phyloP scores from a whole-genome alignment of 2,888 invertebrate species.

The Megamerina dolium region DNA sequence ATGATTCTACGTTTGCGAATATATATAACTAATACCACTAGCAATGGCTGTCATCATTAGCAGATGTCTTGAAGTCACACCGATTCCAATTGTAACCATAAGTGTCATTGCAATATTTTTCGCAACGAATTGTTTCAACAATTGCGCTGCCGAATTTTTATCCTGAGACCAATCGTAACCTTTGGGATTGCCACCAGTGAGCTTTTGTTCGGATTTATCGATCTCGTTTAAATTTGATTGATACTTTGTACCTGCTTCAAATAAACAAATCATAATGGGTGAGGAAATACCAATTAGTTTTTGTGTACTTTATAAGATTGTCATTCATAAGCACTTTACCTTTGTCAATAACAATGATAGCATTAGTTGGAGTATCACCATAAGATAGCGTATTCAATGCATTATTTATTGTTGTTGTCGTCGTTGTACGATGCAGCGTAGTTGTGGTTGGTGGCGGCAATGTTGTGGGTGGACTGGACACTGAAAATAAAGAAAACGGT shows the following conservation, averaged over 20 bases:
- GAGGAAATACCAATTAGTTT: no score
- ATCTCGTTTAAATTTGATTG: constrained; percentile 71
- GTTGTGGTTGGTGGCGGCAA: constrained; percentile 68
- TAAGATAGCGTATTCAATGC: constrained; percentile 52
- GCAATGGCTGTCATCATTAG: background rate
- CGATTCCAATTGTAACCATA: background rate
- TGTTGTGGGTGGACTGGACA: constrained; percentile 75
- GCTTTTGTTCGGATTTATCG: constrained; percentile 73
- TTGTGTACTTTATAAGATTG: no score
- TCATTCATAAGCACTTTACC: constrained; percentile 50
- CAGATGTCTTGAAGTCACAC: background rate
- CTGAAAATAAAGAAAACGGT: constrained; percentile 51
- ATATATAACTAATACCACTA: no score
- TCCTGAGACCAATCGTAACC: constrained; percentile 47
- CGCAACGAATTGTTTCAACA: constrained; percentile 4
- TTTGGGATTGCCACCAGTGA: constrained; percentile 47
- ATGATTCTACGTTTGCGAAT: no score
- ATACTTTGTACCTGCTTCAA: constrained; percentile 63
- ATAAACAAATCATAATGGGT: no score
- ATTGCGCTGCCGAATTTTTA: constrained; percentile 25
- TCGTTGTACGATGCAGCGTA: constrained; percentile 35
- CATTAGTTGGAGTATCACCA: constrained; percentile 60
- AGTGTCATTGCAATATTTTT: background rate
- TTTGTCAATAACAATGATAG: constrained; percentile 57
- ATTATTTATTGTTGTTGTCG: constrained; percentile 28